These are phyloP conservation scores for Geotrupes spiniger DNA, from an alignment of 2,888 invertebrate species.

Conservation along the genomic window DNA sequence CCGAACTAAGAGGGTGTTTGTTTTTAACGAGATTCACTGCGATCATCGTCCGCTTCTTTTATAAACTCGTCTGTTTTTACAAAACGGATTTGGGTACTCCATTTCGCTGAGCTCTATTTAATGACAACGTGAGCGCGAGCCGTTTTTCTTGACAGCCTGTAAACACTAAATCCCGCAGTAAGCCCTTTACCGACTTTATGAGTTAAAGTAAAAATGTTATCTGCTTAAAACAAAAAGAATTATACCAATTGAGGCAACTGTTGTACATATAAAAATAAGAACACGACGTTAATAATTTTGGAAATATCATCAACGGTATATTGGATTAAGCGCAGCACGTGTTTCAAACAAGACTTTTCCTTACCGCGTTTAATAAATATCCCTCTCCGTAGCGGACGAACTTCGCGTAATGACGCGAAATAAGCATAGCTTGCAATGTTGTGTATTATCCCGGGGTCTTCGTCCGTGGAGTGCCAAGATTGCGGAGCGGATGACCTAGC, in stretches of 20 bases:
- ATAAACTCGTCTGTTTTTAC: slow-evolving; percentile 37
- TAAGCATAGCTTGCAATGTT: no score
- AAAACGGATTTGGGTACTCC: slow-evolving; percentile 35
- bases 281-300: no score
- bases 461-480: slow-evolving; percentile 36
- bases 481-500: slow-evolving; percentile 44
- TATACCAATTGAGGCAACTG: no score
- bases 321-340: no score
- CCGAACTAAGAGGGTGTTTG: slow-evolving; percentile 48
- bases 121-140: slow-evolving; percentile 22
- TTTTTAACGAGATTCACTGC: slow-evolving; percentile 50
- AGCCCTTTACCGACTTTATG: not conserved
- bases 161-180: not conserved
- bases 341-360: no score
- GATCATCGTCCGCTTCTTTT: slow-evolving; percentile 43
- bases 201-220: no score
- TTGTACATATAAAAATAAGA: no score
- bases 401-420: no score
- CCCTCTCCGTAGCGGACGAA: no score
- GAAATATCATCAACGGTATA: no score
- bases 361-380: no score
- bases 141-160: not conserved
- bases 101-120: slow-evolving; percentile 30
- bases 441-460: not conserved
- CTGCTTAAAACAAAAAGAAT: no score